These are phyloP conservation scores for Odontomachus brunneus DNA, from an alignment of 1,140 invertebrate species.

Conservation along the genomic window DNA sequence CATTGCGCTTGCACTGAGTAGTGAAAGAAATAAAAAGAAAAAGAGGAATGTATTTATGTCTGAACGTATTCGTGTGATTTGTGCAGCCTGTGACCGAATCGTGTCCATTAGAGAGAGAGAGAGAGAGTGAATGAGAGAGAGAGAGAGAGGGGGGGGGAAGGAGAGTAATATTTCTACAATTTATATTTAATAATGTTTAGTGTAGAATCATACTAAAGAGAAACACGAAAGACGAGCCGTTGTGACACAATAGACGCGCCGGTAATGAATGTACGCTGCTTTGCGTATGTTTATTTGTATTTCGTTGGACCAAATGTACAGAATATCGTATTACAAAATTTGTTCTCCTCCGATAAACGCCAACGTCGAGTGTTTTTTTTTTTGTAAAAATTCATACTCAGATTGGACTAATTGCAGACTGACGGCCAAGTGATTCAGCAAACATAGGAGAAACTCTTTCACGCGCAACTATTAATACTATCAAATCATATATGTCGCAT, in stretches of 20 bases:
- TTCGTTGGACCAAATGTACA: slow-evolving; percentile 57
- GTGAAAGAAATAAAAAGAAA: background rate
- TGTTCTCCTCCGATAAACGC: slow-evolving; percentile 16
- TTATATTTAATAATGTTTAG: too few species aligned
- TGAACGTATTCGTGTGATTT: too few species aligned
- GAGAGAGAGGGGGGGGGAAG: too few species aligned
- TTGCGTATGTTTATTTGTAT: slow-evolving; percentile 50
- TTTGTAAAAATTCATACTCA: slow-evolving; percentile 15
- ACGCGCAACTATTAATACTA: slow-evolving; percentile 73
- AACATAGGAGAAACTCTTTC: slow-evolving; percentile 71
- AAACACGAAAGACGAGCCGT: too few species aligned
- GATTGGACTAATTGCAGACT: background rate
- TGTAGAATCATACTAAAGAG: too few species aligned
- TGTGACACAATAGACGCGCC: slow-evolving; percentile 8
- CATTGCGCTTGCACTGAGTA: too few species aligned
- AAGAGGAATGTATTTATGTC: background rate
- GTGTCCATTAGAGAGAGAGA: too few species aligned
- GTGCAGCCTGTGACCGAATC: too few species aligned
- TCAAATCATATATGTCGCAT: slow-evolving; percentile 60
- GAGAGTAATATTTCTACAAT: too few species aligned
- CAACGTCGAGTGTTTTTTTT: background rate
- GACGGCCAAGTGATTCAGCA: slow-evolving; percentile 20
- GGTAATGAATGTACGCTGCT: slow-evolving; percentile 22
- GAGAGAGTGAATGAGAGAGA: too few species aligned
- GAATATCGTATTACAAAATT: slow-evolving; percentile 46